Conservation (phyloP, 2,113 vertebrate genomes). For the Bubo blakistoni region DNA sequence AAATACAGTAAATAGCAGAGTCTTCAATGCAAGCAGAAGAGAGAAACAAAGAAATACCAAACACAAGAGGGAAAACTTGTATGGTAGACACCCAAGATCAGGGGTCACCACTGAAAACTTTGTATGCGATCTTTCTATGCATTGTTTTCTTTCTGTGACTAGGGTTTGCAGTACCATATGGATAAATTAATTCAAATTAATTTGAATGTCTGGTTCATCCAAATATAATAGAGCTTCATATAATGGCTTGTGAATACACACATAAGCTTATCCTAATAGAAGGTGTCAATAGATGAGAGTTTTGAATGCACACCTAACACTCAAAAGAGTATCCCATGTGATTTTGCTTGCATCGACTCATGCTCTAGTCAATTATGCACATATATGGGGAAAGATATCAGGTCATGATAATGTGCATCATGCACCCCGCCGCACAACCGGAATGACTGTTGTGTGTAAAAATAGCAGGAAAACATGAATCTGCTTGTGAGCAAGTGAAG, state of each 20-base stretch:
- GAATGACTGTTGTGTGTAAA: constrained; percentile 1
- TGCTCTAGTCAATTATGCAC: neutral
- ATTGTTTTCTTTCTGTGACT: neutral
- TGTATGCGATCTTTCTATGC: neutral
- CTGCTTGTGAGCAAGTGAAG: neutral
- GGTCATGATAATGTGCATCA: neutral
- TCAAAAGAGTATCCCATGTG: neutral
- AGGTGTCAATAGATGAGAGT: neutral
- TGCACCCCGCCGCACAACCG: neutral
- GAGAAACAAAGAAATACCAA: neutral
- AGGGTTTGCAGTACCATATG: neutral
- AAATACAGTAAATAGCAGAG: neutral
- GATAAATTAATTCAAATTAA: neutral
- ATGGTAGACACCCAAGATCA: neutral
- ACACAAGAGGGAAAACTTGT: neutral
- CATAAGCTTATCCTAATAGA: neutral
- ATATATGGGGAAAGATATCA: neutral
- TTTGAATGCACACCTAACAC: neutral
- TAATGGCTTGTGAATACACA: neutral
- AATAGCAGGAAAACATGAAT: constrained; percentile 48
- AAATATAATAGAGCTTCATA: neutral
- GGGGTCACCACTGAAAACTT: neutral
- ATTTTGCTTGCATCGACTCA: neutral
- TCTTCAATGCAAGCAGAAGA: neutral
- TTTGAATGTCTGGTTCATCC: neutral